Evolutionary conservation across 1,140 invertebrate genomes (phyloP).

Genomic region (Diploscapter pachys): DNA sequence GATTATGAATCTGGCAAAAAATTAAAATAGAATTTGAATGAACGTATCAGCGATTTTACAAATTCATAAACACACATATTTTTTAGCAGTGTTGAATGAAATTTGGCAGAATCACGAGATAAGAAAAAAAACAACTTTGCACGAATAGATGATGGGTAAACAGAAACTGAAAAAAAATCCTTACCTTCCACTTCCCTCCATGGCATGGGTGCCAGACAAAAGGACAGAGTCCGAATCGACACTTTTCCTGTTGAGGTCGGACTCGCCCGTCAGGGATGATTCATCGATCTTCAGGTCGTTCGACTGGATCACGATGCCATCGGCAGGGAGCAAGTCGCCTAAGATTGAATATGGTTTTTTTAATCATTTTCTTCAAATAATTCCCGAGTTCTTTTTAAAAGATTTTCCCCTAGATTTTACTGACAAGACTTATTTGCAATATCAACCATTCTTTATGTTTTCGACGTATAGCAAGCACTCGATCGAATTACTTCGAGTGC

Average conservation of each 20-base stretch:
- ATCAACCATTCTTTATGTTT: background rate
- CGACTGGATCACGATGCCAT: constrained; percentile 57
- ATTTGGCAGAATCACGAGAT: background rate
- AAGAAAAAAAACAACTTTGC: background rate
- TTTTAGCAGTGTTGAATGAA: too few species aligned
- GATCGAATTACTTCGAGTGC: constrained; percentile 1
- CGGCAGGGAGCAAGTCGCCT: constrained; percentile 57
- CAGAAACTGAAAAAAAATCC: background rate
- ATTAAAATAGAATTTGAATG: background rate
- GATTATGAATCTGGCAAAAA: constrained; percentile 47
- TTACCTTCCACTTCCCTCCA: constrained; percentile 55
- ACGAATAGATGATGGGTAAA: background rate
- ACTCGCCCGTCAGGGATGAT: constrained; percentile 59
- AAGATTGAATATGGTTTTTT: constrained; percentile 8
- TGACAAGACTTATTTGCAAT: too few species aligned
- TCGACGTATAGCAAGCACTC: background rate
- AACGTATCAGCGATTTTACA: background rate
- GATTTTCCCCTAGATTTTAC: background rate
- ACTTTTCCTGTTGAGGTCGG: constrained; percentile 56
- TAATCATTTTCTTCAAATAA: background rate
- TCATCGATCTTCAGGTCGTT: constrained; percentile 60
- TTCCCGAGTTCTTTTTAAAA: background rate
- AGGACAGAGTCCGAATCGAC: constrained; percentile 53
- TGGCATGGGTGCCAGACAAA: constrained; percentile 59
- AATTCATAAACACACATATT: too few species aligned